Evolutionary conservation across 2,888 invertebrate species (phyloP).

Genomic region (Orthonychiurus folsomi): DNA sequence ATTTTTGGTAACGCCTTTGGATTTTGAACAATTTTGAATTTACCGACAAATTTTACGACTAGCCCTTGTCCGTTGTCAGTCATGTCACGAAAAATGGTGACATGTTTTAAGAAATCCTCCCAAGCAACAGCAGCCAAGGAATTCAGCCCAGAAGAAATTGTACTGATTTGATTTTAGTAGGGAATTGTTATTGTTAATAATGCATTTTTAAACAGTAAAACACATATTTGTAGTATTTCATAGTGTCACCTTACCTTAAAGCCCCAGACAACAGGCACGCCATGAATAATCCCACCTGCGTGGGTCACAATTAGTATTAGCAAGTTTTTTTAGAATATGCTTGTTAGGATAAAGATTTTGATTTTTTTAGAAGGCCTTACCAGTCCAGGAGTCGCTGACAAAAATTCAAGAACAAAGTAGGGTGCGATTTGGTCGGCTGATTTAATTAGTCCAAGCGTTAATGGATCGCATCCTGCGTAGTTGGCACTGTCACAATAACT

Average conservation of each 20-base stretch:
- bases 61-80: slow-evolving; percentile 31
- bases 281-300: slow-evolving; percentile 49
- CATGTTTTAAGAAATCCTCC: slow-evolving; percentile 40
- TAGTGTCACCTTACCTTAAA: slow-evolving; percentile 38
- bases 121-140: slow-evolving; percentile 42
- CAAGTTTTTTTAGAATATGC: too few relatives aligned
- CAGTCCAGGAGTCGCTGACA: slow-evolving; percentile 44
- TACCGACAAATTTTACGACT: slow-evolving; percentile 38
- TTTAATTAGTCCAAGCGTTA: slow-evolving; percentile 40
- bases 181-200: neutral
- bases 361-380: too few relatives aligned
- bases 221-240: neutral
- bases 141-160: slow-evolving; percentile 41
- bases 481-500: slow-evolving; percentile 41
- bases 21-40: slow-evolving; percentile 4
- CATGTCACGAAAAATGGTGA: slow-evolving; percentile 30
- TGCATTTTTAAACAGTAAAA: too few relatives aligned
- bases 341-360: too few relatives aligned
- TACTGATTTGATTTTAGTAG: slow-evolving; percentile 39
- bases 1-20: slow-evolving; percentile 2
- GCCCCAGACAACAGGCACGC: slow-evolving; percentile 48
- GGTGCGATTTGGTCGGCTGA: slow-evolving; percentile 42
- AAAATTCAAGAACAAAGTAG: slow-evolving; percentile 46
- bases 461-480: slow-evolving; percentile 44
- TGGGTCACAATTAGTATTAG: too few relatives aligned